phyloP scores from a whole-genome alignment of 1,140 invertebrate genomes.

The Pseudomyrmex dendroicus region DNA sequence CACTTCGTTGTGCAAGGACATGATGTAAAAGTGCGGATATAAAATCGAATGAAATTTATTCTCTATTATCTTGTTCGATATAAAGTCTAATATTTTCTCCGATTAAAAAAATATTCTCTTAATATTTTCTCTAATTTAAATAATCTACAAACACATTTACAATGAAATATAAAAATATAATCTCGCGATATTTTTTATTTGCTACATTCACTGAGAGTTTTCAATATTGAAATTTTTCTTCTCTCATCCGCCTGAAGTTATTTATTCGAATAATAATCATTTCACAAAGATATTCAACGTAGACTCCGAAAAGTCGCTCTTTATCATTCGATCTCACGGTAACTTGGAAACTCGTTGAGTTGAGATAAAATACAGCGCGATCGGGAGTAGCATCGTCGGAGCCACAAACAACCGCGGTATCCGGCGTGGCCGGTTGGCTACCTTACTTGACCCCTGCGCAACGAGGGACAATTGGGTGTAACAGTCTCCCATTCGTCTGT shows the following conservation, averaged over 20 bases:
- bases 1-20: slow-evolving; percentile 16
- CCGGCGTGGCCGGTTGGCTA: slow-evolving; percentile 77
- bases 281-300: not conserved
- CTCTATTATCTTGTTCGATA: not conserved
- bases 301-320: not conserved
- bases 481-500: slow-evolving; percentile 83
- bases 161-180: not conserved
- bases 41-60: slow-evolving; percentile 27
- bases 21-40: not conserved
- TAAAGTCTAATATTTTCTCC: not conserved
- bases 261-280: not conserved
- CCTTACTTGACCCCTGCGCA: slow-evolving; percentile 84
- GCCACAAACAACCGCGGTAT: slow-evolving; percentile 70
- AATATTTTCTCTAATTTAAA: not conserved
- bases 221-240: not conserved
- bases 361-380: slow-evolving; percentile 35
- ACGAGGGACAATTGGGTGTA: slow-evolving; percentile 85
- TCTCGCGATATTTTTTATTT: not conserved
- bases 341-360: not conserved
- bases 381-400: slow-evolving; percentile 31
- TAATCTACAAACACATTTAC: not conserved
- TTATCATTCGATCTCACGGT: not conserved
- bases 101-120: not conserved
- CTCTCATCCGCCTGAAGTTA: not conserved
- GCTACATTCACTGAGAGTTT: too few relatives aligned